Evolutionary conservation across 2,888 invertebrate species (phyloP), one percentile per base, ranked within the genome.

Genomic region (Callyntrura sp.): DNA sequence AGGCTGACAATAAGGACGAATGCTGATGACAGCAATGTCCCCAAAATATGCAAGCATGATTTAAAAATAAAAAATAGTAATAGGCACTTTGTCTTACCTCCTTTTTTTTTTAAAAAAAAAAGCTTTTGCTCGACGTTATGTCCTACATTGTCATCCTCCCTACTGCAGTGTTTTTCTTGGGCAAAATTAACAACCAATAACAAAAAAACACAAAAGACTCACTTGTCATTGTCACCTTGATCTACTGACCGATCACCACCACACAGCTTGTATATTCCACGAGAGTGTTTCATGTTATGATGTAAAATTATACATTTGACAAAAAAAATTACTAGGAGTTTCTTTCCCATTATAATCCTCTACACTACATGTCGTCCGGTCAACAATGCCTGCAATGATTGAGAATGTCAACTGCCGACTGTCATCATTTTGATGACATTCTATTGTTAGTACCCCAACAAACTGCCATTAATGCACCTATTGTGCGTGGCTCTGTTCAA

Each of bases 161-260:
- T 4, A 84, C 35, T 4, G 70, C 20, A 51, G 62, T 12, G 20
- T 23, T 28, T 43, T 8, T 57, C 57, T 14, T 68, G 48, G 20
- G 6, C 8, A 17, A 20, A 23, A 48, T 20, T 76, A 23, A 25
- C 11, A 25, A 23, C 70, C 23, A n/a, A n/a, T n/a, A 11, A 20
- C n/a, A 35, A 28, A 23, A n/a, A 43, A 60, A 60, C 57, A 70
- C 25, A 70, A 48, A 20, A 17, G 73, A 73, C 48, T 45, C 73
- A 1, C 68, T 68, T 28, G n/a, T 17, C 73, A 17, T n/a, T 55
- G 25, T 87, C 51, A 51, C 79, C 87, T 78, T 81, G 81, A 87
- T 79, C 87, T 57, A 87, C 87, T 87, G 87, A 87, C 87, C 81
- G 48, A 48, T 12, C 23, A 48, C 73, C 12, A 48, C 73, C 20